These are phyloP conservation scores for Saccopteryx leptura DNA, from an alignment of 2,113 vertebrate species.

Conservation along the genomic window DNA sequence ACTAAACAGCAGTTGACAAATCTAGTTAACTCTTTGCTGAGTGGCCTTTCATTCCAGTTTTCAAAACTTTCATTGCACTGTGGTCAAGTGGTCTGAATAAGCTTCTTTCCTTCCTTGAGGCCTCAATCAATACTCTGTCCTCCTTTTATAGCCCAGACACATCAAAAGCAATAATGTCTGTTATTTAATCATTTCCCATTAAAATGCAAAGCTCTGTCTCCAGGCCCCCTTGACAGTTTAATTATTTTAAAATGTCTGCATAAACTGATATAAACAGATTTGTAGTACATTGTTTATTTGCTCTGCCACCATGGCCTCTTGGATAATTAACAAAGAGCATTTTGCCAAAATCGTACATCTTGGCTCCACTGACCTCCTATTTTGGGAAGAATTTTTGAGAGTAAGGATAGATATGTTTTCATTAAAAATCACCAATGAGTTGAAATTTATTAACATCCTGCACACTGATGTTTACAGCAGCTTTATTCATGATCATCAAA, in stretches of 20 bases:
- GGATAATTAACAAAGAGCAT: constrained; percentile 73
- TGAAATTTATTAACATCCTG: constrained; percentile 16
- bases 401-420: neutral
- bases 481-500: neutral
- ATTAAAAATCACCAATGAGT: constrained; percentile 19
- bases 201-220: constrained; percentile 76
- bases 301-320: neutral
- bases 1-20: constrained; percentile 71
- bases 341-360: constrained; percentile 18
- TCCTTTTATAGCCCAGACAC: constrained; percentile 72
- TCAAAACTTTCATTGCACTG: constrained; percentile 61
- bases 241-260: constrained; percentile 80
- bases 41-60: constrained; percentile 71
- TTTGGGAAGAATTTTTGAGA: neutral
- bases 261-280: constrained; percentile 70
- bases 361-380: neutral
- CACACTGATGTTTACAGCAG: neutral
- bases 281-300: constrained; percentile 53
- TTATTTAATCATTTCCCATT: constrained; percentile 79
- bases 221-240: constrained; percentile 66
- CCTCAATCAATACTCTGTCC: constrained; percentile 72
- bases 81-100: constrained; percentile 65
- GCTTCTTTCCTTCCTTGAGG: constrained; percentile 71
- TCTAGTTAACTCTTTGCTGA: constrained; percentile 62
- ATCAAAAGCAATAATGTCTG: constrained; percentile 69